These are phyloP conservation scores for Entomobrya proxima DNA, from an alignment of 2,888 invertebrate species.

Conservation along the genomic window DNA sequence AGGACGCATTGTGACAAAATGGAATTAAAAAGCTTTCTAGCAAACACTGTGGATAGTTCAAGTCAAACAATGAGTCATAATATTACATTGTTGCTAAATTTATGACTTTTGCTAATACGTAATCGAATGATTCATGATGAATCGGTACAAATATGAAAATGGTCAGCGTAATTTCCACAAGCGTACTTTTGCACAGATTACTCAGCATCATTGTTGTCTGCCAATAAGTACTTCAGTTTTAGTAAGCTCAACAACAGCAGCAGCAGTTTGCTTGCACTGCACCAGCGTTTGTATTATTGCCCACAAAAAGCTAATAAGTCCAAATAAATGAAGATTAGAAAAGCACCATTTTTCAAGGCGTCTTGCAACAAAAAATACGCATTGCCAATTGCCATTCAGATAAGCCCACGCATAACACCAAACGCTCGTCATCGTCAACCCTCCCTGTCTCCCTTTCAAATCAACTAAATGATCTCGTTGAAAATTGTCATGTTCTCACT, in stretches of 20 bases:
- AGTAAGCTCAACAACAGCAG: background rate
- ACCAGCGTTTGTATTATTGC: no score
- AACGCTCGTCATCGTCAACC: background rate
- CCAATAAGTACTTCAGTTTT: background rate
- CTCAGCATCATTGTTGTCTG: conserved; percentile 20
- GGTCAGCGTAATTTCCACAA: conserved; percentile 2
- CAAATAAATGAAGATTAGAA: conserved; percentile 3
- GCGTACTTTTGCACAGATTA: conserved; percentile 17
- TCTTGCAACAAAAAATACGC: background rate
- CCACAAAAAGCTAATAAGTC: background rate
- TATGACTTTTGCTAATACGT: background rate
- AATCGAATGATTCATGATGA: background rate
- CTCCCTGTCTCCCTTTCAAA: no score
- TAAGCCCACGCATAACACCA: background rate
- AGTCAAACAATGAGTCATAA: conserved; percentile 29
- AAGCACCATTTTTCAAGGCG: conserved; percentile 26
- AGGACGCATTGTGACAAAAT: conserved; percentile 2
- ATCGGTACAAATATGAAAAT: conserved; percentile 2
- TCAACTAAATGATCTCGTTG: background rate
- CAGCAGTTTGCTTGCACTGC: background rate
- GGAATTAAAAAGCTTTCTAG: background rate
- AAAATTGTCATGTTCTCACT: background rate
- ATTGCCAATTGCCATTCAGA: background rate
- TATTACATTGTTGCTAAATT: background rate
- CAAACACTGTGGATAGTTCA: background rate